Evolutionary conservation across 1,140 invertebrate species (phyloP).

Genomic region (Eupeodes corollae): DNA sequence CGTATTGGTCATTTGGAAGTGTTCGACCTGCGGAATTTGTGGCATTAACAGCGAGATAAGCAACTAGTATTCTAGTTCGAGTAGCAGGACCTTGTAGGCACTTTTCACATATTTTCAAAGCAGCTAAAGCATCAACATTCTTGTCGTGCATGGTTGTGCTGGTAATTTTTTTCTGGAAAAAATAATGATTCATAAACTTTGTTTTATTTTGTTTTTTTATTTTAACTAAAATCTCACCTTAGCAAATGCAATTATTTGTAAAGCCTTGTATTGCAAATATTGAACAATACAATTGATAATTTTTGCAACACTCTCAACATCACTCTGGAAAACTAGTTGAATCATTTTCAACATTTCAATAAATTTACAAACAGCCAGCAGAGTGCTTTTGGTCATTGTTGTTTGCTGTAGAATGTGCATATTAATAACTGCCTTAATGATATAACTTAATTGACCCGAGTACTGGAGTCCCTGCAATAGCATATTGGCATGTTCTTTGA

Average conservation of each 20-base stretch:
- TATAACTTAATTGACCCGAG: constrained; percentile 49
- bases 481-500: constrained; percentile 47
- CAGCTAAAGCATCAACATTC: constrained; percentile 55
- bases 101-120: constrained; percentile 59
- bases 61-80: constrained; percentile 49
- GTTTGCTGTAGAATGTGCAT: constrained; percentile 62
- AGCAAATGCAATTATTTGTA: constrained; percentile 45
- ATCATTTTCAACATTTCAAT: constrained; percentile 74
- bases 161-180: constrained; percentile 11
- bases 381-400: constrained; percentile 66
- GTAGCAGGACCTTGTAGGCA: constrained; percentile 58
- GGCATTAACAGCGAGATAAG: constrained; percentile 51
- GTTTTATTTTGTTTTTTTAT: too few relatives aligned
- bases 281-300: constrained; percentile 55
- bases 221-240: too few relatives aligned
- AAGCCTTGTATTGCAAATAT: constrained; percentile 53
- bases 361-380: constrained; percentile 65
- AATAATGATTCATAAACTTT: background rate
- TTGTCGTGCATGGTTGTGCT: constrained; percentile 38
- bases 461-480: constrained; percentile 56
- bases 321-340: constrained; percentile 49
- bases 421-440: constrained; percentile 61
- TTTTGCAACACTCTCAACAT: constrained; percentile 47
- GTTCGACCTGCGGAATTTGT: constrained; percentile 45
- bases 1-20: constrained; percentile 42